Percentiles rank a stretch among this genome's conserved stretches.
Conservation (phyloP, 2,888 invertebrate species). For the Mythimna ferrago region DNA sequence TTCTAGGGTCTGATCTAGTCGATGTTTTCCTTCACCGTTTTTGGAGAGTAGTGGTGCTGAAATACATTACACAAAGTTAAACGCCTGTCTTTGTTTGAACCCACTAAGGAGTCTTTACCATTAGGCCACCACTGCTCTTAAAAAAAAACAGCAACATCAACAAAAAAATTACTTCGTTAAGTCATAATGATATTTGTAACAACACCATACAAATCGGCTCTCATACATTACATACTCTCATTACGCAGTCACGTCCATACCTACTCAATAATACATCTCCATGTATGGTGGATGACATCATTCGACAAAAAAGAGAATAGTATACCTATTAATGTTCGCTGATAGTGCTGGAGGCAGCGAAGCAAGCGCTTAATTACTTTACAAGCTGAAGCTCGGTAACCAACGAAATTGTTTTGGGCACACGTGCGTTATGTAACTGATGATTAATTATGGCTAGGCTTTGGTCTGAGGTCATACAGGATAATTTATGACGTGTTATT, state of each 20-base stretch:
- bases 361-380: constrained; percentile 56
- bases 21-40: too few species aligned
- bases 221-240: constrained; percentile 62
- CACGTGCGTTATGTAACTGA: constrained; percentile 36
- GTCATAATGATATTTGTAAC: constrained; percentile 53
- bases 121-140: too few species aligned
- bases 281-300: constrained; percentile 71
- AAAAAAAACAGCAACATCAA: constrained; percentile 16
- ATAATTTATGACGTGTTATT: constrained; percentile 10
- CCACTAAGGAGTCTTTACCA: too few species aligned
- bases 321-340: constrained; percentile 43
- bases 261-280: constrained; percentile 66
- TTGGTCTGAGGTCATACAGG: constrained; percentile 13
- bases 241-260: constrained; percentile 65
- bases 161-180: constrained; percentile 18
- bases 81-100: too few species aligned
- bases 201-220: constrained; percentile 57
- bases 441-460: constrained; percentile 29
- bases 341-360: constrained; percentile 54
- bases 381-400: constrained; percentile 47
- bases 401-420: constrained; percentile 46
- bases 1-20: too few species aligned
- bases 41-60: too few species aligned
- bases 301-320: constrained; percentile 55
- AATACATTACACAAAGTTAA: too few species aligned